Evolutionary conservation across 2,797 vertebrate species (phyloP).

Genomic region (Gambusia yucatana): DNA sequence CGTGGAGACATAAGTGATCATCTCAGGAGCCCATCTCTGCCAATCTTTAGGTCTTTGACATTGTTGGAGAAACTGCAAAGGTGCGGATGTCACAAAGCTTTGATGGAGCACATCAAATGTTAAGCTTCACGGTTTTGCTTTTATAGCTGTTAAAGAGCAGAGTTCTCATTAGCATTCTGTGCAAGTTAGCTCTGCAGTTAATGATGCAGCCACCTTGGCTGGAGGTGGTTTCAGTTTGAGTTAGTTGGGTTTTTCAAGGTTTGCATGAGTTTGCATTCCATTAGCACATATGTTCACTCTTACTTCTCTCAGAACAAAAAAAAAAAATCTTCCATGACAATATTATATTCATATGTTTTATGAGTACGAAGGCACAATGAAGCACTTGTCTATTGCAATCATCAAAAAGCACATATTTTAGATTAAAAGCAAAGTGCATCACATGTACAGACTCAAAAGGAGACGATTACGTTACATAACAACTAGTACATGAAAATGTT

Average conservation of each 20-base stretch:
- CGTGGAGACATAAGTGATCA: constrained; percentile 35
- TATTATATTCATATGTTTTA: neutral
- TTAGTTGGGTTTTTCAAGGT: constrained; percentile 25
- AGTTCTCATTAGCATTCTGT: constrained; percentile 44
- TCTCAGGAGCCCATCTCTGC: constrained; percentile 19
- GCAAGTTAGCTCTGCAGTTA: constrained; percentile 32
- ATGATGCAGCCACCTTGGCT: constrained; percentile 41
- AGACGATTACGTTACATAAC: neutral
- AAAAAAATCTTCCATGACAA: neutral
- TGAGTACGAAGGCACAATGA: neutral
- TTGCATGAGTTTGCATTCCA: constrained; percentile 37
- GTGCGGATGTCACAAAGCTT: constrained; percentile 28
- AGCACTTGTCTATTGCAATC: neutral
- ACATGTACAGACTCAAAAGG: neutral
- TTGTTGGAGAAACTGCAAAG: constrained; percentile 25
- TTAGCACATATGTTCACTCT: constrained; percentile 32
- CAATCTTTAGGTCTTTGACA: constrained; percentile 24
- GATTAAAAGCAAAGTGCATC: neutral
- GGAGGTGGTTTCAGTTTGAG: constrained; percentile 28
- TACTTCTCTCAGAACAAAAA: neutral
- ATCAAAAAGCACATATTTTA: neutral
- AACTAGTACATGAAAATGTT: neutral
- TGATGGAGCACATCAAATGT: constrained; percentile 11
- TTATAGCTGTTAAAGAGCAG: constrained; percentile 27
- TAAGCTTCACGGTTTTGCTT: constrained; percentile 29